These are phyloP conservation scores for Mythimna vitellina DNA, from an alignment of 2,888 invertebrate species.

Conservation along the genomic window DNA sequence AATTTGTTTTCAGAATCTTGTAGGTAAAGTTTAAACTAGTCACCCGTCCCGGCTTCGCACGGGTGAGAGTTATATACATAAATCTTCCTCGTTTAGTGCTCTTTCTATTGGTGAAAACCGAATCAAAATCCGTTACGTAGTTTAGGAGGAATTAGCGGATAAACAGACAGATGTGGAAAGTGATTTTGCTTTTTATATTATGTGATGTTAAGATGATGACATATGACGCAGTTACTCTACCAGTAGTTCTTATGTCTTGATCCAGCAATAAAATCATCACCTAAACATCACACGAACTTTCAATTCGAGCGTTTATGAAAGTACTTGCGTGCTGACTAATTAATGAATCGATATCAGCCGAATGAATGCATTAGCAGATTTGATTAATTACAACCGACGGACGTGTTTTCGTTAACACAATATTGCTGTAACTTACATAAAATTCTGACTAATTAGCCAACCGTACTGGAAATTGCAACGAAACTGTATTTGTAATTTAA, in stretches of 20 bases:
- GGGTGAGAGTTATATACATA: too few species aligned
- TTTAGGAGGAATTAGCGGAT: too few species aligned
- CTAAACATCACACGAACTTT: slow-evolving; percentile 23
- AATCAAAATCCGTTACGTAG: too few species aligned
- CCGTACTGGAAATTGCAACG: slow-evolving; percentile 43
- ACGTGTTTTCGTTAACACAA: slow-evolving; percentile 36
- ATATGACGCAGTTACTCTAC: too few species aligned
- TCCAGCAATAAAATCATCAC: not conserved
- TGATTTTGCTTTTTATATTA: too few species aligned
- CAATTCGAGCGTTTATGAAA: slow-evolving; percentile 29
- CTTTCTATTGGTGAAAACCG: too few species aligned
- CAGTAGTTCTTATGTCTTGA: not conserved
- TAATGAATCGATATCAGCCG: slow-evolving; percentile 35
- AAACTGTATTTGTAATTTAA: slow-evolving; percentile 42
- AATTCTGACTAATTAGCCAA: slow-evolving; percentile 52
- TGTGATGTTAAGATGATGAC: too few species aligned
- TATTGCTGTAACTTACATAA: slow-evolving; percentile 33
- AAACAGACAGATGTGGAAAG: too few species aligned
- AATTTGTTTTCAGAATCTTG: not conserved
- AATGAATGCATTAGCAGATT: slow-evolving; percentile 47
- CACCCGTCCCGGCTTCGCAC: too few species aligned
- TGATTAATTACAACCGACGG: slow-evolving; percentile 51
- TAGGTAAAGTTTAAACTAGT: too few species aligned
- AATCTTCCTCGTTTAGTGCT: too few species aligned
- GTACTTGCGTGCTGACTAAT: slow-evolving; percentile 31